Evolutionary conservation across 2,888 invertebrate species (phyloP).

Genomic region (Cryptus viduatorius): DNA sequence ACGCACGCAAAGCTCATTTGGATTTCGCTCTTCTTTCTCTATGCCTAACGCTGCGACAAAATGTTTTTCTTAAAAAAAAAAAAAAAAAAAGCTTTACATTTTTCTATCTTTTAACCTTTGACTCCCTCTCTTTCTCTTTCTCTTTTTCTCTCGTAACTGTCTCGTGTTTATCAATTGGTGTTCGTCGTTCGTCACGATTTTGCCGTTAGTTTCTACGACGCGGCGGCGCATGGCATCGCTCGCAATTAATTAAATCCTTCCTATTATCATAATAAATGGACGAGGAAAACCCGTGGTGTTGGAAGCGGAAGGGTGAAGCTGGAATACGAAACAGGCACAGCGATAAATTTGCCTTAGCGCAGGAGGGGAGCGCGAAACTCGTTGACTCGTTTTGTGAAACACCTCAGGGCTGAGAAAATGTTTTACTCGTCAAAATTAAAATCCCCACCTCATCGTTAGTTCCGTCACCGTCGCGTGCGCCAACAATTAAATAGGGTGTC

Average conservation of each 20-base stretch:
- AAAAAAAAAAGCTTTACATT: slow-evolving; percentile 14
- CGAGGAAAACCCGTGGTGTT: neutral
- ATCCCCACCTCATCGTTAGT: neutral
- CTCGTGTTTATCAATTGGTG: slow-evolving; percentile 17
- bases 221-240: neutral
- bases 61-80: neutral
- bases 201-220: neutral
- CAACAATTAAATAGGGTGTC: slow-evolving; percentile 30
- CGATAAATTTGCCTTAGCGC: slow-evolving; percentile 38
- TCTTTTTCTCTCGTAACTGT: slow-evolving; percentile 2
- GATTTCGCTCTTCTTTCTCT: slow-evolving; percentile 29
- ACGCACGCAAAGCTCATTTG: slow-evolving; percentile 52
- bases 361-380: slow-evolving; percentile 33
- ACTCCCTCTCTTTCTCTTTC: neutral
- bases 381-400: slow-evolving; percentile 25
- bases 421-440: slow-evolving; percentile 31
- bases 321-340: slow-evolving; percentile 39
- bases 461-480: slow-evolving; percentile 19
- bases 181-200: slow-evolving; percentile 18
- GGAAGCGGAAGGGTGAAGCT: slow-evolving; percentile 9
- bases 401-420: slow-evolving; percentile 28
- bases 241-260: slow-evolving; percentile 39
- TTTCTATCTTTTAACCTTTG: neutral
- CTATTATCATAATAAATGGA: slow-evolving; percentile 51
- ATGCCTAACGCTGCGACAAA: neutral